Evolutionary conservation across 2,888 invertebrate species (phyloP), one percentile per base, ranked within the genome.

Genomic region (Synergus umbraculus): DNA sequence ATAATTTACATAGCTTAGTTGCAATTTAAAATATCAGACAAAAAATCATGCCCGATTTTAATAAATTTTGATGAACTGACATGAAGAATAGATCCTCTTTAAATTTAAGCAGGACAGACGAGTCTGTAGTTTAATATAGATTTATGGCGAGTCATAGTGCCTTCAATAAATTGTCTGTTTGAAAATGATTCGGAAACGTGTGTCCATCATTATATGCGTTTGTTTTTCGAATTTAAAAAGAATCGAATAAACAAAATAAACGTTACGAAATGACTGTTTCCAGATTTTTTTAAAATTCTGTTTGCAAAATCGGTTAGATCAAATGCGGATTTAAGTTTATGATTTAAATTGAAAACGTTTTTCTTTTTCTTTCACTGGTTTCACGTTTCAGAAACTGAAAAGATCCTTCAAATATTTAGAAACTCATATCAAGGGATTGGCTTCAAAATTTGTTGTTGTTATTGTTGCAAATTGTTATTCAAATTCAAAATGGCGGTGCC

Each of bases 91-190:
- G 18, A 13, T 63, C 29, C 63, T 63, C 12, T 29, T 29, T 63
- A 5, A 41, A 43, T 18, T 66, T 43, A 4, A 18, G 43, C 66
- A 18, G 66, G 43, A 12, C 44, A 66, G 13, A 37, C 15, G 41
- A 8, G 15, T 41, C 43, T n/a, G 43, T 66, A 15, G 41, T 18
- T n/a, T 66, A 41, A 66, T 66, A 18, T 66, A 43, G 43, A 66
- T 66, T 66, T 66, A 66, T 66, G 66, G 18, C 66, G 66, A 66
- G 66, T 66, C 66, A 66, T 66, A 41, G 12, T 65, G 29, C 29
- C 37, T 65, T 65, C n/a, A 66, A 66, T 65, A 65, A 65, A 65
- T 43, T 43, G 10, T 18, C 41, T 43, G 43, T 43, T 43, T 10
- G 43, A 66, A 66, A 43, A 43, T 41, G 66, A 66, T 66, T 41